A percentile compares a stretch with the other conserved stretches of the same genome.
These are phyloP conservation scores for Ciconia nigra DNA, from an alignment of 2,797 vertebrate genomes.

Conservation along the genomic window DNA sequence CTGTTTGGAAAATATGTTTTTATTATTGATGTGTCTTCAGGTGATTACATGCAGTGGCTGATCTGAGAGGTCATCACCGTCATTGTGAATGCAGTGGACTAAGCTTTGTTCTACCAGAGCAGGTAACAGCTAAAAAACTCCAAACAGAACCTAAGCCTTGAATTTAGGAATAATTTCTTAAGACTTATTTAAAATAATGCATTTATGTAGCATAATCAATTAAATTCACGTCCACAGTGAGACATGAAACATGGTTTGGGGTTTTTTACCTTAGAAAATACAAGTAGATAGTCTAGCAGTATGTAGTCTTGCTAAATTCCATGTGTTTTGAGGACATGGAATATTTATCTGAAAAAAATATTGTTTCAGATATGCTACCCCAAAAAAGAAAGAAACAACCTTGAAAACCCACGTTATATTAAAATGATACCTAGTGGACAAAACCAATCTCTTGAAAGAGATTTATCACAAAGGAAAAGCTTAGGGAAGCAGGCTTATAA, in stretches of 20 bases:
- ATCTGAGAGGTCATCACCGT: constrained; percentile 1
- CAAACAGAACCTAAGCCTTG: background rate
- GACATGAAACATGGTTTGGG: background rate
- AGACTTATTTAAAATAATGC: background rate
- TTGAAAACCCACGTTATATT: accelerated
- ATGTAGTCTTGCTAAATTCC: background rate
- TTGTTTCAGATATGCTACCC: background rate
- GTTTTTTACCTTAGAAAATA: background rate
- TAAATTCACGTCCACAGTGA: background rate
- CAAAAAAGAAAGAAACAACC: background rate
- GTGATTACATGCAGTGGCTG: constrained; percentile 30
- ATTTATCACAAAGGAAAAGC: background rate
- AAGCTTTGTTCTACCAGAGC: background rate
- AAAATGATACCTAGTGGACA: background rate
- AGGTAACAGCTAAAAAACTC: background rate
- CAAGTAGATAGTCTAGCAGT: background rate
- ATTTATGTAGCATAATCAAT: background rate
- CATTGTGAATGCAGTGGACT: background rate
- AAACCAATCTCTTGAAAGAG: background rate
- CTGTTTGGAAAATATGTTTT: constrained; percentile 20
- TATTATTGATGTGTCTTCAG: constrained; percentile 34
- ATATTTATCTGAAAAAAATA: too few species aligned
- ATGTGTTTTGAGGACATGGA: background rate
- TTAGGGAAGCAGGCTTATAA: background rate
- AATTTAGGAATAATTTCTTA: constrained; percentile 1